A percentile compares a stretch with the other conserved stretches of the same genome.
Conservation (phyloP, 2,888 invertebrate genomes). For the Anthrax anthrax region DNA sequence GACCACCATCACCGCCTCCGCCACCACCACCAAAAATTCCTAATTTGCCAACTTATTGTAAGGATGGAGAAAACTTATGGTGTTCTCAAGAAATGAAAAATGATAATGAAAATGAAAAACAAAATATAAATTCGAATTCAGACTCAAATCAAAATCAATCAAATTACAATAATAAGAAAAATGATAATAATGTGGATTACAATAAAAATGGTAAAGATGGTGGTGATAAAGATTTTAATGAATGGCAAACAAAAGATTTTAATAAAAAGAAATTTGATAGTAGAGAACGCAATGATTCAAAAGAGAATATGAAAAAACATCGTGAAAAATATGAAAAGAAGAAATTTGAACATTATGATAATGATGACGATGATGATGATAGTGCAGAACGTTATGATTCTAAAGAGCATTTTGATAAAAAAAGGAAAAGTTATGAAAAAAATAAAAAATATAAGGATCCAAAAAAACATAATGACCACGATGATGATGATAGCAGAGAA, state of each 20-base stretch:
- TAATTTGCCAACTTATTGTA: neutral
- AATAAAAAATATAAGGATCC: constrained; percentile 6
- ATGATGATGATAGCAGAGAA: neutral
- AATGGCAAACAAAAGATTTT: no score
- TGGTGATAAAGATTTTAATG: no score
- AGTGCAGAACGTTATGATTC: neutral
- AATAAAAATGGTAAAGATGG: no score
- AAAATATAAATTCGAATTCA: no score
- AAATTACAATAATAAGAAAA: no score
- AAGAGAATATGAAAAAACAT: constrained; percentile 4
- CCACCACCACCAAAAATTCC: neutral
- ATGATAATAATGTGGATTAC: no score
- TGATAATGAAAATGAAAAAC: no score
- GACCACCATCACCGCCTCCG: neutral
- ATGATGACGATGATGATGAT: constrained; percentile 3
- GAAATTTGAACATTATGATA: neutral
- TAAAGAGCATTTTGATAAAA: neutral
- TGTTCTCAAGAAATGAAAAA: no score
- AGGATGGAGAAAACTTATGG: neutral
- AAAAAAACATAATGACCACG: constrained; percentile 8
- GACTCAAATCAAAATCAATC: no score
- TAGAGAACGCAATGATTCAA: neutral
- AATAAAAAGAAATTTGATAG: no score
- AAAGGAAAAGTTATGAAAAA: constrained; percentile 2
- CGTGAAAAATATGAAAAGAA: neutral